phyloP scores from a whole-genome alignment of 2,888 invertebrate genomes.

The Brenthis ino region DNA sequence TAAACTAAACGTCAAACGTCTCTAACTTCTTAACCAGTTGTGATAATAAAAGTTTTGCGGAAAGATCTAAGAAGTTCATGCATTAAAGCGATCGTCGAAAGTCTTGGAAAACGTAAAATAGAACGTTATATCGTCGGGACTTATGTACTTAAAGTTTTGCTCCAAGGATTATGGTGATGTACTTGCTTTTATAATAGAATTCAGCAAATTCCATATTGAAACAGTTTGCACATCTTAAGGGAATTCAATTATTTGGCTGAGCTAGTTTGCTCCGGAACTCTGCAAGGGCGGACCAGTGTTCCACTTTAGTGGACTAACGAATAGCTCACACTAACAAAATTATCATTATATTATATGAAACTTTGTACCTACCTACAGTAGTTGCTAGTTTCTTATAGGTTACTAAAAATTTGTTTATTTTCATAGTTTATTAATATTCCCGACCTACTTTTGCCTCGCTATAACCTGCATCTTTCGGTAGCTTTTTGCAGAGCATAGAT shows the following conservation, averaged over 20 bases:
- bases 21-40: background rate
- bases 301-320: no score
- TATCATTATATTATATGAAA: background rate
- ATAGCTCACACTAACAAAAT: background rate
- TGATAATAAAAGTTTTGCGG: background rate
- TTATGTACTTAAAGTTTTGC: slow-evolving; percentile 37
- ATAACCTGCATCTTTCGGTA: no score
- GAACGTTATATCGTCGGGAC: slow-evolving; percentile 30
- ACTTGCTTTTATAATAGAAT: slow-evolving; percentile 33
- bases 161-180: slow-evolving; percentile 38
- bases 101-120: slow-evolving; percentile 24
- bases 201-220: slow-evolving; percentile 33
- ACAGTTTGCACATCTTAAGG: slow-evolving; percentile 30
- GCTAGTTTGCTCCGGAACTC: slow-evolving; percentile 1
- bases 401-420: no score
- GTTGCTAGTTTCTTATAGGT: no score
- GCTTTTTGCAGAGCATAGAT: no score
- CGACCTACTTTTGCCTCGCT: no score
- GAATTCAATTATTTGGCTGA: slow-evolving; percentile 23
- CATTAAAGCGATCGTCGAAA: slow-evolving; percentile 25
- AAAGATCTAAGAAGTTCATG: slow-evolving; percentile 22
- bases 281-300: background rate
- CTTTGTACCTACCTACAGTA: no score
- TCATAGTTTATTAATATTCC: no score
- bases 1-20: no score